These are phyloP conservation scores for Pseudeuparius sepicola DNA, from an alignment of 2,888 invertebrate species.

Conservation along the genomic window DNA sequence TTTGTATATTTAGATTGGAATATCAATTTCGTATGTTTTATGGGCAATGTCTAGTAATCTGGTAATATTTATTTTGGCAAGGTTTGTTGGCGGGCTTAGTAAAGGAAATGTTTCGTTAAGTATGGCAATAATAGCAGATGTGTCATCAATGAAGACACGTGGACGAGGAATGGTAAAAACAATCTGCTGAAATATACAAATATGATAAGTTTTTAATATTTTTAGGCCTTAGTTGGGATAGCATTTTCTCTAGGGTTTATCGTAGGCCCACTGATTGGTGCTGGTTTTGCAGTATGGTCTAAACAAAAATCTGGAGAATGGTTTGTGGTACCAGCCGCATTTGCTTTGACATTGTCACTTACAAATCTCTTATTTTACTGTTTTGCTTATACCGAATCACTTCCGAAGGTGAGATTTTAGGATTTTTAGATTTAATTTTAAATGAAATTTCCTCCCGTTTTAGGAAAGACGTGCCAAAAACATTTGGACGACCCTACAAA, in stretches of 20 bases:
- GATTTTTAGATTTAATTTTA: constrained; percentile 9
- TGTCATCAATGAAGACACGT: constrained; percentile 71
- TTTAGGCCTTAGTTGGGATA: constrained; percentile 89
- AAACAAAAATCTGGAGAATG: constrained; percentile 56
- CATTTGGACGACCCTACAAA: constrained; percentile 45
- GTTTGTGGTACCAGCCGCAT: constrained; percentile 73
- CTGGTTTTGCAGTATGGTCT: constrained; percentile 65
- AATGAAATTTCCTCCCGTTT: constrained; percentile 27
- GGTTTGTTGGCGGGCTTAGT: constrained; percentile 89
- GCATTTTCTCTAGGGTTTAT: constrained; percentile 98
- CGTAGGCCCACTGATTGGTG: constrained; percentile 90
- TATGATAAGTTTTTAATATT: constrained; percentile 23
- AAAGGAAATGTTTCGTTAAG: constrained; percentile 95
- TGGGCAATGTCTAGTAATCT: constrained; percentile 88
- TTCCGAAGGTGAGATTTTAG: constrained; percentile 50
- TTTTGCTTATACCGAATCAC: constrained; percentile 71
- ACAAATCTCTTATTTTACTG: constrained; percentile 68
- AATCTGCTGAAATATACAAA: not conserved
- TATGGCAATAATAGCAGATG: constrained; percentile 92
- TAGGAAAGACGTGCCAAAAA: constrained; percentile 61
- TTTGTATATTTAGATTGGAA: constrained; percentile 51
- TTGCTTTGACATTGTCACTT: constrained; percentile 63
- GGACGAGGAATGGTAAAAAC: constrained; percentile 81
- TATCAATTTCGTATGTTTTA: constrained; percentile 72
- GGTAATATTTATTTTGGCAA: constrained; percentile 79